Percentiles rank a stretch among this genome's conserved stretches.
phyloP scores from a whole-genome alignment of 1,140 invertebrate genomes.

The Nautilus pompilius region DNA sequence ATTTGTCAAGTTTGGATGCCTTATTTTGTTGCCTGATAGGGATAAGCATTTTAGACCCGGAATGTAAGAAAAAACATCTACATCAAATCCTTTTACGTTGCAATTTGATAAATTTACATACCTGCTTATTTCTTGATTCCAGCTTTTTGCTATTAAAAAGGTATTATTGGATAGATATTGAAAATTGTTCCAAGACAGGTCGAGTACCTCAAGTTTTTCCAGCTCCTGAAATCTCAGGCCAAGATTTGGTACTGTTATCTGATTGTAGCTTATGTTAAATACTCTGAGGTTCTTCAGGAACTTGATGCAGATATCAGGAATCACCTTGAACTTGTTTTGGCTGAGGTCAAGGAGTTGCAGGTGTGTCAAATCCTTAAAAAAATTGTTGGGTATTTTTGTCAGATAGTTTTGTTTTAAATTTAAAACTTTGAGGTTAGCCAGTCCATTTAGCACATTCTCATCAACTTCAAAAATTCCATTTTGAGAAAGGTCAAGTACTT shows the following conservation, averaged over 20 bases:
- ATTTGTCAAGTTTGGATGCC: no score
- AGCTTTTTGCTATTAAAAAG: conserved; percentile 27
- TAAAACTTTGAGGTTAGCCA: conserved; percentile 27
- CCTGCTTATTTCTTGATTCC: conserved; percentile 21
- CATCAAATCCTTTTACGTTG: conserved; percentile 28
- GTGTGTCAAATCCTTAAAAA: conserved; percentile 22
- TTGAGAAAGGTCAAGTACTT: conserved; percentile 31
- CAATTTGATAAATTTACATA: conserved; percentile 34
- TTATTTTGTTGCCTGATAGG: conserved; percentile 36
- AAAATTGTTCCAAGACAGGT: conserved; percentile 36
- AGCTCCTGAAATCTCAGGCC: conserved; percentile 32
- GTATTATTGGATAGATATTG: conserved; percentile 16
- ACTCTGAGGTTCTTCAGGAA: conserved; percentile 23
- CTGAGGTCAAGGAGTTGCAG: conserved; percentile 31
- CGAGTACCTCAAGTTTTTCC: conserved; percentile 21
- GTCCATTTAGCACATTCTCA: conserved; percentile 19
- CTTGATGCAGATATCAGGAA: conserved; percentile 25
- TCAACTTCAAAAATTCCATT: conserved; percentile 28
- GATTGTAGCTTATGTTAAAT: conserved; percentile 40
- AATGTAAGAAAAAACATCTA: conserved; percentile 18
- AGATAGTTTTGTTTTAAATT: conserved; percentile 30
- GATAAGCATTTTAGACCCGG: conserved; percentile 24
- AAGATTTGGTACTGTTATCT: conserved; percentile 21
- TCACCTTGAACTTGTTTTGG: conserved; percentile 23
- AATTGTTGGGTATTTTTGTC: conserved; percentile 17